phyloP scores from a whole-genome alignment of 2,797 vertebrate species.

The Hybognathus amarus region DNA sequence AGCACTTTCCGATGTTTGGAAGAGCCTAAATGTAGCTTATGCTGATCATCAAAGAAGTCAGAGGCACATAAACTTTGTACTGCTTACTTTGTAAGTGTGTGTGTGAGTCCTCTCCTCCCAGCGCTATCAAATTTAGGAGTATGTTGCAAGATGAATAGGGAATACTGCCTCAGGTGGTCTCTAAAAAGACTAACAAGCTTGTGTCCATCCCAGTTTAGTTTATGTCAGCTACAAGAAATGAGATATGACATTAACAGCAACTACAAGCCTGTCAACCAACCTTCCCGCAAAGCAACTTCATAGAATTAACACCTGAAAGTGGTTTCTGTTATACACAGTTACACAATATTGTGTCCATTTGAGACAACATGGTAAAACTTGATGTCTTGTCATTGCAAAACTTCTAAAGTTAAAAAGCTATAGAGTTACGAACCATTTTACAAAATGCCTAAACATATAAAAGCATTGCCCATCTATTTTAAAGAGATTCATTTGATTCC shows the following conservation, averaged over 20 bases:
- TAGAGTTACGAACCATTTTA: neutral
- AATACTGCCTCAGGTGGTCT: slow-evolving; percentile 55
- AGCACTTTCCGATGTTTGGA: neutral
- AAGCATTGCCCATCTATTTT: neutral
- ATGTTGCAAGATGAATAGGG: slow-evolving; percentile 49
- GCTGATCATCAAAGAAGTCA: slow-evolving; percentile 38
- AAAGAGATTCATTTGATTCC: slow-evolving; percentile 1
- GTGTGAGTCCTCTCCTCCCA: slow-evolving; percentile 32
- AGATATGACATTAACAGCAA: neutral
- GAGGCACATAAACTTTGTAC: slow-evolving; percentile 37
- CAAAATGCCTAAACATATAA: neutral
- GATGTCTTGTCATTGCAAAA: neutral
- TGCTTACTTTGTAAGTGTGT: slow-evolving; percentile 43
- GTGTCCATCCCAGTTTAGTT: slow-evolving; percentile 31
- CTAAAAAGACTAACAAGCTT: slow-evolving; percentile 49
- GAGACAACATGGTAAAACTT: slow-evolving; percentile 1
- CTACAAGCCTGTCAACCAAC: neutral
- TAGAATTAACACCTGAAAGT: neutral
- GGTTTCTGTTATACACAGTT: neutral
- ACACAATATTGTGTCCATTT: neutral
- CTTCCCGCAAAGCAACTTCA: neutral
- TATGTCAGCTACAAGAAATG: slow-evolving; percentile 24
- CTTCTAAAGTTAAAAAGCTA: neutral
- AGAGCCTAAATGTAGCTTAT: slow-evolving; percentile 25
- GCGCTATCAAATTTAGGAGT: slow-evolving; percentile 56